Base-by-base conservation (phyloP, 1,140 invertebrate genomes). In the Carposina sasakii region DNA sequence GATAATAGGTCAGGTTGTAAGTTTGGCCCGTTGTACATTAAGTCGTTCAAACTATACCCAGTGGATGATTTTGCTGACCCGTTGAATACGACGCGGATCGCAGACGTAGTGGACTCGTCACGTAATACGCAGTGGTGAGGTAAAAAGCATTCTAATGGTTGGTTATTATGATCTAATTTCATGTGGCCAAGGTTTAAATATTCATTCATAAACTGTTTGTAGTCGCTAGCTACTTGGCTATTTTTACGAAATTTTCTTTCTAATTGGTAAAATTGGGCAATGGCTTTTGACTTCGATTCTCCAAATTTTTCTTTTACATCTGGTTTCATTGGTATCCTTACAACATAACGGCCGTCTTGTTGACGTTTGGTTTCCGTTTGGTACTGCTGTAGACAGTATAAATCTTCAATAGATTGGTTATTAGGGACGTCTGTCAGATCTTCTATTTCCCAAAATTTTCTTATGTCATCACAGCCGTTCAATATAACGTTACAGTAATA, bases 381-480 rank as follows among this genome's bases (percentile, higher is more conserved):
- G 31, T 60, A n/a, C n/a, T n/a, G n/a, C n/a, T n/a, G n/a, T n/a
- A n/a, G n/a, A n/a, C n/a, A n/a, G n/a, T n/a, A 66, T n/a, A 50
- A 47, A 5, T 57, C 36, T 56, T 75, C 66, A 43, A 60, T 67
- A 26, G 49, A 48, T 43, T 47, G 21, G 2, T 63, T 52, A 21
- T 34, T 48, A 1, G 12, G 19, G 9, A 31, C 36, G n/a, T 56
- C 47, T 21, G 19, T 30, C 4, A 70, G 28, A 13, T 70, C 62
- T 20, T 71, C 69, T 1, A 65, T 41, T 26, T 71, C 61, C 67
- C 67, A 75, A 42, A 63, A 72, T 30, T 30, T 60, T 16, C 21
- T 48, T 17, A 64, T 10, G 10, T 55, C 50, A 3, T 30, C 12
- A 3, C 43, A 22, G 33, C 44, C 33, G 10, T 26, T 41, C 3